These are phyloP conservation scores for Channa argus DNA, from an alignment of 2,113 vertebrate species.

Conservation along the genomic window DNA sequence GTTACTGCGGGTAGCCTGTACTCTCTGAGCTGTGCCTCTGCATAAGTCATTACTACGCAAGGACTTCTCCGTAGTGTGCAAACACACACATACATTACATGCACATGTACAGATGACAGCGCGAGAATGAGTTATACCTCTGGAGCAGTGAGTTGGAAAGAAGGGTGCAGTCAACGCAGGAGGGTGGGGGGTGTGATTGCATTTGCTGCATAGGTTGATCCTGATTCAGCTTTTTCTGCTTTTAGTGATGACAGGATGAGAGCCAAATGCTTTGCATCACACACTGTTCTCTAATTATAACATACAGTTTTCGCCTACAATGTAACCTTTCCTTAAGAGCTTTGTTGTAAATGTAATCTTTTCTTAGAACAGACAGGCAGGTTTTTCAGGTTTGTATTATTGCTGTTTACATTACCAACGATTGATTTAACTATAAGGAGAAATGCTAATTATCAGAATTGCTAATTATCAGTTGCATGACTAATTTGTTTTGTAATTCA, in stretches of 20 bases:
- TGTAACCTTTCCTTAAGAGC: slow-evolving; percentile 13
- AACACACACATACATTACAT: slow-evolving; percentile 24
- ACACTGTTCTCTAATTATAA: slow-evolving; percentile 8
- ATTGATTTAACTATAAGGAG: too few species aligned
- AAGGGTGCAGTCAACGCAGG: slow-evolving; percentile 8
- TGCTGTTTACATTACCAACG: too few species aligned
- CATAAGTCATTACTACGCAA: slow-evolving; percentile 65
- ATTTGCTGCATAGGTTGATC: slow-evolving; percentile 56
- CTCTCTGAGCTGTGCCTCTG: slow-evolving; percentile 57
- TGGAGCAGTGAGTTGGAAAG: slow-evolving; percentile 34
- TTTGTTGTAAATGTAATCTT: background rate
- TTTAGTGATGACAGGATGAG: slow-evolving; percentile 4
- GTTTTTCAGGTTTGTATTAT: background rate
- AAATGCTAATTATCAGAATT: too few species aligned
- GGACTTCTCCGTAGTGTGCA: slow-evolving; percentile 34
- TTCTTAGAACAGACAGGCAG: background rate
- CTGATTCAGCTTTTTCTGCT: slow-evolving; percentile 67
- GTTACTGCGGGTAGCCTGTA: slow-evolving; percentile 44
- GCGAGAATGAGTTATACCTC: slow-evolving; percentile 60
- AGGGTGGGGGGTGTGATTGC: slow-evolving; percentile 45
- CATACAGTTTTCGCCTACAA: slow-evolving; percentile 3
- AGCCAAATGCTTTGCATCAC: slow-evolving; percentile 27
- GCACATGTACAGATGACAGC: slow-evolving; percentile 32
- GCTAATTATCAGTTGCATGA: too few species aligned
- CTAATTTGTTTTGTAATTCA: too few species aligned